phyloP scores from a whole-genome alignment of 1,140 invertebrate genomes.

The Magallana ariakensis region DNA sequence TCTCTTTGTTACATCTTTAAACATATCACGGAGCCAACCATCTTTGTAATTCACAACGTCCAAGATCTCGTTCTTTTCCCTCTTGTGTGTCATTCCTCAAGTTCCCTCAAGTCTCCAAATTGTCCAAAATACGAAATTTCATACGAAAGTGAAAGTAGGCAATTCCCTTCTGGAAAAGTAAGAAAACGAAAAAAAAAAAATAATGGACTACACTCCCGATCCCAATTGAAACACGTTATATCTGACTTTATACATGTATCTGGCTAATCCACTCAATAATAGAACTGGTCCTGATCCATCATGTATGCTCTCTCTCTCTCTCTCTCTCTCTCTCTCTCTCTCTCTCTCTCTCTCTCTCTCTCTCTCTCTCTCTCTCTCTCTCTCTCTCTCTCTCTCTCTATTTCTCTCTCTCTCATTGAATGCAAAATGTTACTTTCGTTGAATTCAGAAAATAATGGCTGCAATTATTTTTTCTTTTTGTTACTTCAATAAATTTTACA shows the following conservation, averaged over 20 bases:
- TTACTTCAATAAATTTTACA: too few relatives aligned
- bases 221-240: not conserved
- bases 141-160: not conserved
- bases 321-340: too few relatives aligned
- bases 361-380: constrained; percentile 53
- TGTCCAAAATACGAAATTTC: not conserved
- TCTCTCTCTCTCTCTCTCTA: constrained; percentile 54
- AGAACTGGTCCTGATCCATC: too few relatives aligned
- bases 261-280: too few relatives aligned
- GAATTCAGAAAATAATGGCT: too few relatives aligned
- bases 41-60: constrained; percentile 50
- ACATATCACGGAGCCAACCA: constrained; percentile 43
- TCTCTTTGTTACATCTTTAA: constrained; percentile 83
- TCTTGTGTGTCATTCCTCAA: constrained; percentile 26
- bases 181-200: not conserved
- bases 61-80: constrained; percentile 58
- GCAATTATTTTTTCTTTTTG: too few relatives aligned
- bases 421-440: too few relatives aligned
- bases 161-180: not conserved
- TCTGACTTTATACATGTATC: too few relatives aligned
- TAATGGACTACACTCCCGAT: not conserved
- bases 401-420: constrained; percentile 8
- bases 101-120: not conserved
- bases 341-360: constrained; percentile 49
- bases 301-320: too few relatives aligned